These are phyloP conservation scores for Solenodon paradoxus DNA, from an alignment of 2,113 vertebrate species.

Conservation along the genomic window DNA sequence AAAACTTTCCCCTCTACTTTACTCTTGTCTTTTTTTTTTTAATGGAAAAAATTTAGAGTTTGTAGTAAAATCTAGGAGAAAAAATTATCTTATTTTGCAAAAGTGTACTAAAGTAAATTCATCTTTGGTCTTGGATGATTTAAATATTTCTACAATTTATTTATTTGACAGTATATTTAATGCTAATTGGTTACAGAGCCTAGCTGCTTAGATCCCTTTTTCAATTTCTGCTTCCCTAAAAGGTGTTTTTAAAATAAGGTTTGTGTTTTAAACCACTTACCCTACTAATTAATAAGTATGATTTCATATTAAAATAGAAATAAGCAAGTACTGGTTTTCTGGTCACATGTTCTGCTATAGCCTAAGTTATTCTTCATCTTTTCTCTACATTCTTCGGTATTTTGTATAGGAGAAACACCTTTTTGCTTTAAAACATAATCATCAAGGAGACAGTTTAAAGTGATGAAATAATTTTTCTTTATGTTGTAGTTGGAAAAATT, in stretches of 20 bases:
- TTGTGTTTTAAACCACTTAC: not conserved
- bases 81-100: not conserved
- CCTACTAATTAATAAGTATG: not conserved
- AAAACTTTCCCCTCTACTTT: not conserved
- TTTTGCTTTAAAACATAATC: not conserved
- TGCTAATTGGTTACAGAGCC: not conserved
- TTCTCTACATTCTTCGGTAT: not conserved
- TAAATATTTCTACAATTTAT: not conserved
- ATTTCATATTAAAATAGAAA: not conserved
- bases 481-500: not conserved
- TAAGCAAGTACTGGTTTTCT: not conserved
- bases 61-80: not conserved
- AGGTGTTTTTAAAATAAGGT: not conserved
- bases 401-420: not conserved
- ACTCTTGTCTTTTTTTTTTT: not conserved
- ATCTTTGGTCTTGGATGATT: not conserved
- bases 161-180: not conserved
- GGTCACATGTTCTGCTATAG: not conserved
- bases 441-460: not conserved
- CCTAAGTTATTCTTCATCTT: not conserved
- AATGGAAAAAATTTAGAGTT: not conserved
- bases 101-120: not conserved
- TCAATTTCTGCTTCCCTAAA: not conserved
- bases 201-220: not conserved
- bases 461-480: not conserved